phyloP scores from a whole-genome alignment of 2,888 invertebrate genomes.

The Caenorhabditis japonica region DNA sequence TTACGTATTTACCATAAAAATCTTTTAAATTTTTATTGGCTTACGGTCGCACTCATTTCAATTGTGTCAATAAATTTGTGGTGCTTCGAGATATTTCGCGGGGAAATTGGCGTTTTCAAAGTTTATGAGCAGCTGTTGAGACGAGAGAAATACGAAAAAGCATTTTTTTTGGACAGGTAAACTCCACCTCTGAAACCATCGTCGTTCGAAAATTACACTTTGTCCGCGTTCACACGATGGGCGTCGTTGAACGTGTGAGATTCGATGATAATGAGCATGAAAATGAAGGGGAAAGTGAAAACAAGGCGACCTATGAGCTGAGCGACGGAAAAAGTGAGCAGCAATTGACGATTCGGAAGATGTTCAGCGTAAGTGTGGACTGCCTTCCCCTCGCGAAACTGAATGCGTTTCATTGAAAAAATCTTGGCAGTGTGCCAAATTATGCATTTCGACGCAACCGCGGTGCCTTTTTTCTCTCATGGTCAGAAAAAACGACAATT shows the following conservation, averaged over 20 bases:
- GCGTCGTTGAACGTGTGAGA: not conserved
- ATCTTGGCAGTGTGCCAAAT: no score
- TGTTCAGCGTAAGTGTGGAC: constrained; percentile 15
- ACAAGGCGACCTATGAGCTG: no score
- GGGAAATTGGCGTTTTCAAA: no score
- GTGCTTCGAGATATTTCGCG: no score
- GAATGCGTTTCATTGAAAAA: not conserved
- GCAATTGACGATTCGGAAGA: constrained; percentile 10
- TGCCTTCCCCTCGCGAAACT: not conserved
- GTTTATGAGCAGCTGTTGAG: no score
- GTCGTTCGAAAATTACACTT: constrained; percentile 7
- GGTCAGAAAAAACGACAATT: no score
- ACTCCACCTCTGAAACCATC: constrained; percentile 2
- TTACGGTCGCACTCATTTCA: no score
- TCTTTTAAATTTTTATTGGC: not conserved
- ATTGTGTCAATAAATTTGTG: no score
- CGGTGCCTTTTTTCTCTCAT: no score
- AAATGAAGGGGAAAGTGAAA: no score
- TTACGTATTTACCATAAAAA: not conserved
- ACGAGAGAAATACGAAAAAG: no score
- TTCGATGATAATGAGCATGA: constrained; percentile 3
- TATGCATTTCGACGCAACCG: not conserved
- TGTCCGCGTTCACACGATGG: constrained; percentile 19
- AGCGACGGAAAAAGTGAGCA: constrained; percentile 1
- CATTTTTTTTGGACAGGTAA: no score